Percentiles rank a stretch among this genome's conserved stretches.
Evolutionary conservation across 2,113 vertebrate genomes (phyloP).

Genomic region (Coptodon bakossiorum): DNA sequence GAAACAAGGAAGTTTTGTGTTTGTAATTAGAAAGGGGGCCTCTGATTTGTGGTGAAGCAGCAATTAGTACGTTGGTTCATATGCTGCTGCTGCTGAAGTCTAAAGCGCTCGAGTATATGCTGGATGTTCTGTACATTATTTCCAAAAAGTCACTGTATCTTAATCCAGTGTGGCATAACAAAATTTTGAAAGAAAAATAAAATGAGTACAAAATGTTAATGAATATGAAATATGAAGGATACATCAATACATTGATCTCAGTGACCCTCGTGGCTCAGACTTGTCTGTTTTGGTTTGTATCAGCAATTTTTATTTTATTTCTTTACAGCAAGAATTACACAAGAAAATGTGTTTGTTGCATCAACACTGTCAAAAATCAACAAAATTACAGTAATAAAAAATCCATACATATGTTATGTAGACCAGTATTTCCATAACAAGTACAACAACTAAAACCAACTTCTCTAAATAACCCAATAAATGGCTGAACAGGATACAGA

Average conservation of each 20-base stretch:
- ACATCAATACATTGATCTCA: constrained; percentile 39
- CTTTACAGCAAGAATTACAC: background rate
- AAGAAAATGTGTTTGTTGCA: rapidly evolving
- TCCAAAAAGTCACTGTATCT: constrained; percentile 87
- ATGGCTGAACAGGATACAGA: background rate
- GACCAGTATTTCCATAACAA: background rate
- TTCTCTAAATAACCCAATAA: background rate
- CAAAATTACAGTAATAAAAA: background rate
- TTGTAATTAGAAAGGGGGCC: constrained; percentile 11
- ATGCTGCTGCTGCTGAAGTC: constrained; percentile 57
- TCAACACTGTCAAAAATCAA: background rate
- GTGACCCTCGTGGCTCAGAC: constrained; percentile 18
- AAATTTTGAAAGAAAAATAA: constrained; percentile 59
- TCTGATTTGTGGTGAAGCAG: constrained; percentile 77
- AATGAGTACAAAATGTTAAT: constrained; percentile 33
- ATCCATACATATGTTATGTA: background rate
- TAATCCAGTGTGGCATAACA: constrained; percentile 78
- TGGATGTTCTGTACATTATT: constrained; percentile 89
- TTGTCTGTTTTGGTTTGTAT: constrained; percentile 14
- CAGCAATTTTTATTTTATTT: background rate
- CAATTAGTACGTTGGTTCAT: background rate
- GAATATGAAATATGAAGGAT: constrained; percentile 44
- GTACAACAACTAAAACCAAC: background rate
- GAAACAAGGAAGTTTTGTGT: background rate
- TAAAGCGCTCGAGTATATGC: constrained; percentile 66